Conservation (phyloP, 2,113 vertebrate species). For the Periophthalmus modestus region DNA sequence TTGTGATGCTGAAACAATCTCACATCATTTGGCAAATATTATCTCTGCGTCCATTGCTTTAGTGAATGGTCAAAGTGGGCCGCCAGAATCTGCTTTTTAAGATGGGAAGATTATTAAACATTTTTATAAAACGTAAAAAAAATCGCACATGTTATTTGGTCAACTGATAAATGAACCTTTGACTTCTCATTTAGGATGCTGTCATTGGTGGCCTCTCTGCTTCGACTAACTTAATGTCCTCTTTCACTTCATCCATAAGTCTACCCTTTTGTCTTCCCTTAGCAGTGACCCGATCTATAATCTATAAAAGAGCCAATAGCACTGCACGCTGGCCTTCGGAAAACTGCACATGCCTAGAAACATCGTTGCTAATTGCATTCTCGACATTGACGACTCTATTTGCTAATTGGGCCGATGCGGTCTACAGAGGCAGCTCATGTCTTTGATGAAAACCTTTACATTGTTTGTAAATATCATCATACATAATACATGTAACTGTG, state of each 20-base stretch:
- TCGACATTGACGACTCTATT: slow-evolving; percentile 2
- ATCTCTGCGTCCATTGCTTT: too few relatives aligned
- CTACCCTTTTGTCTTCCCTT: neutral
- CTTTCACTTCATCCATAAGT: neutral
- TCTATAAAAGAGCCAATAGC: neutral
- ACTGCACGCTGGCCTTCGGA: neutral
- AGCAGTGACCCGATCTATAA: neutral
- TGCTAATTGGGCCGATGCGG: neutral
- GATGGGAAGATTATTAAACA: too few relatives aligned
- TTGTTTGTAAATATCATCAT: neutral
- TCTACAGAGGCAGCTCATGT: neutral
- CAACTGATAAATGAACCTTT: too few relatives aligned
- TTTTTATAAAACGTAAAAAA: too few relatives aligned
- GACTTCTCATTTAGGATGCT: too few relatives aligned
- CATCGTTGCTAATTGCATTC: neutral
- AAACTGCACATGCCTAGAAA: neutral
- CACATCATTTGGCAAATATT: too few relatives aligned
- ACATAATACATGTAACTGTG: neutral
- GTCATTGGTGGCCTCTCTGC: neutral
- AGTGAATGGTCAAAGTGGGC: too few relatives aligned
- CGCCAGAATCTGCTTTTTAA: too few relatives aligned
- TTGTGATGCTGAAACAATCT: too few relatives aligned
- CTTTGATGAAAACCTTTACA: neutral
- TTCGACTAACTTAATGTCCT: neutral
- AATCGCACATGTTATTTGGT: too few relatives aligned